Percentiles rank a stretch among this genome's conserved stretches.
phyloP scores from a whole-genome alignment of 1,140 invertebrate genomes.

The Hyles vespertilio region DNA sequence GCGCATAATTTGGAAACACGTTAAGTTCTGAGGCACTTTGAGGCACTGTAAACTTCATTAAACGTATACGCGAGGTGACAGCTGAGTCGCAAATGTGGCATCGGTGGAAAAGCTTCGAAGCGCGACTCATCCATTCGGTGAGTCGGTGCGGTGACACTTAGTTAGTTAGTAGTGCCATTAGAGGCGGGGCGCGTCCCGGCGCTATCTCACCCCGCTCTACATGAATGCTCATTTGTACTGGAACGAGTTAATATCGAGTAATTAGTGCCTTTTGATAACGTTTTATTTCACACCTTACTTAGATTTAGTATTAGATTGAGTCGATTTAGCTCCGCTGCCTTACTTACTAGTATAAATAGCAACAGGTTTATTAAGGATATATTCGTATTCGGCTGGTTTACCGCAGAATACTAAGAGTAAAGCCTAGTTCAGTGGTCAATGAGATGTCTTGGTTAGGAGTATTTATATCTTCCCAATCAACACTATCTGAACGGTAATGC shows the following conservation, averaged over 20 bases:
- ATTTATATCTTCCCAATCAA: too few species aligned
- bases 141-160: conserved; percentile 58
- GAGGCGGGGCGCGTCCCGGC: conserved; percentile 33
- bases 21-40: conserved; percentile 39
- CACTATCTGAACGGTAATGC: too few species aligned
- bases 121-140: conserved; percentile 25
- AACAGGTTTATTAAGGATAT: too few species aligned
- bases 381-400: too few species aligned
- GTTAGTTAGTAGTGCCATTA: conserved; percentile 56
- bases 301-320: background rate
- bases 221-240: conserved; percentile 46
- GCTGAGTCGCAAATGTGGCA: conserved; percentile 22
- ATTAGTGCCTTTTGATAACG: background rate
- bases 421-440: too few species aligned
- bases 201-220: conserved; percentile 38
- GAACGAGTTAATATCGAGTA: too few species aligned
- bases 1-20: conserved; percentile 14
- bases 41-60: conserved; percentile 39
- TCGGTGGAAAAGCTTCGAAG: conserved; percentile 13
- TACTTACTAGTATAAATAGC: too few species aligned
- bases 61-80: conserved; percentile 42
- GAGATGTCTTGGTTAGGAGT: too few species aligned
- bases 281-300: background rate
- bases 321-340: too few species aligned
- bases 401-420: too few species aligned